These are phyloP conservation scores for Pasiphila rectangulata DNA, from an alignment of 2,888 invertebrate species.

Conservation along the genomic window DNA sequence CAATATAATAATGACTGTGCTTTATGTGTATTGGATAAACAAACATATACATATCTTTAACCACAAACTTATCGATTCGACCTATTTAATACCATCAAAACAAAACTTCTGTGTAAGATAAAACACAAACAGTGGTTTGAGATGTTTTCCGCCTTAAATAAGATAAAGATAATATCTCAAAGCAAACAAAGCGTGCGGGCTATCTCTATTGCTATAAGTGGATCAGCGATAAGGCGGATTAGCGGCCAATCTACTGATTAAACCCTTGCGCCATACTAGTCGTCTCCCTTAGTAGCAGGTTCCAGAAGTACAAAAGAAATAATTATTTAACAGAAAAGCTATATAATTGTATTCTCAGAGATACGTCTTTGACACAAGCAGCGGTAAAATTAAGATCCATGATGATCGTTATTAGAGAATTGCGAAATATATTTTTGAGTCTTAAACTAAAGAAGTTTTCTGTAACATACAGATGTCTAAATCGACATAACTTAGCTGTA, in stretches of 20 bases:
- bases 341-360: no score
- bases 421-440: no score
- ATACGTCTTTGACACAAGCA: no score
- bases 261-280: slow-evolving; percentile 30
- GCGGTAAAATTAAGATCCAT: no score
- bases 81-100: not conserved
- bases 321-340: no score
- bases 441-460: no score
- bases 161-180: slow-evolving; percentile 13
- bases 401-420: no score
- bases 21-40: no score
- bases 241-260: slow-evolving; percentile 50
- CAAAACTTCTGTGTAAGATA: not conserved
- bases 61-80: not conserved
- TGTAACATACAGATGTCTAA: no score
- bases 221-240: slow-evolving; percentile 56
- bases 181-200: slow-evolving; percentile 21
- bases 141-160: not conserved
- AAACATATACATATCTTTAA: no score
- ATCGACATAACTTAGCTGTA: no score
- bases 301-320: not conserved
- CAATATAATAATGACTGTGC: no score
- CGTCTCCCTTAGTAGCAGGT: slow-evolving; percentile 20
- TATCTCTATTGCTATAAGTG: slow-evolving; percentile 44
- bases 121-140: not conserved